These are phyloP conservation scores for Hofmannophila pseudospretella DNA, from an alignment of 2,888 invertebrate genomes.

Conservation along the genomic window DNA sequence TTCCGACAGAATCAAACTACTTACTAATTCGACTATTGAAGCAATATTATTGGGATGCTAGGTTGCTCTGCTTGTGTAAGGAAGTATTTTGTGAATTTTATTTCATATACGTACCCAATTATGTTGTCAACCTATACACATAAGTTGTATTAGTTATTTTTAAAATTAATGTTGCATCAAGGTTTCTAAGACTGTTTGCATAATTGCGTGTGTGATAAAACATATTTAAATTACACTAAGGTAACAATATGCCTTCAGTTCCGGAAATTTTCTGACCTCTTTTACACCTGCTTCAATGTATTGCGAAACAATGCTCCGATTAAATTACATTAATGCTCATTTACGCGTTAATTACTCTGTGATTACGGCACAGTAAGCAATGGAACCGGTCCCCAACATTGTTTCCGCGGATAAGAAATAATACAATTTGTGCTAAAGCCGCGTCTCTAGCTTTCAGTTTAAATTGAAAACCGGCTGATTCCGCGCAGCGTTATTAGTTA, in stretches of 20 bases:
- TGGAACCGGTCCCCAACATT: slow-evolving; percentile 14
- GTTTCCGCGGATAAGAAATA: slow-evolving; percentile 14
- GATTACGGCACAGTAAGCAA: slow-evolving; percentile 36
- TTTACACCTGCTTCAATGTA: slow-evolving; percentile 1
- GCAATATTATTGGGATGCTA: no score
- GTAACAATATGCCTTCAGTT: not conserved
- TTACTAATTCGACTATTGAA: no score
- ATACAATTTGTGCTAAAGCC: slow-evolving; percentile 45
- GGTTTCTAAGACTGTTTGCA: no score
- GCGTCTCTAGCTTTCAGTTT: slow-evolving; percentile 43
- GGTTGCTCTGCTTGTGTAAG: no score
- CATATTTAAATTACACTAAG: no score
- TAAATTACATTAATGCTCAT: slow-evolving; percentile 33
- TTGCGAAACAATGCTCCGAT: slow-evolving; percentile 25
- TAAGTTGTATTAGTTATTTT: no score
- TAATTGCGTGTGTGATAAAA: no score
- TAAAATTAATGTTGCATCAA: no score
- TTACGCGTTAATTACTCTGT: slow-evolving; percentile 37
- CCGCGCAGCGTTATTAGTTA: slow-evolving; percentile 30
- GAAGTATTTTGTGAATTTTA: no score
- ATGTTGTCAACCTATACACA: no score
- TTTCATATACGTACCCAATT: no score
- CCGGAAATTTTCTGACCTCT: slow-evolving; percentile 3
- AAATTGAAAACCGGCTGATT: slow-evolving; percentile 53
- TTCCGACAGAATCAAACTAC: no score